A percentile compares a stretch with the other conserved stretches of the same genome.
Conservation (phyloP, 1,140 invertebrate species). For the Anadara kagoshimensis region DNA sequence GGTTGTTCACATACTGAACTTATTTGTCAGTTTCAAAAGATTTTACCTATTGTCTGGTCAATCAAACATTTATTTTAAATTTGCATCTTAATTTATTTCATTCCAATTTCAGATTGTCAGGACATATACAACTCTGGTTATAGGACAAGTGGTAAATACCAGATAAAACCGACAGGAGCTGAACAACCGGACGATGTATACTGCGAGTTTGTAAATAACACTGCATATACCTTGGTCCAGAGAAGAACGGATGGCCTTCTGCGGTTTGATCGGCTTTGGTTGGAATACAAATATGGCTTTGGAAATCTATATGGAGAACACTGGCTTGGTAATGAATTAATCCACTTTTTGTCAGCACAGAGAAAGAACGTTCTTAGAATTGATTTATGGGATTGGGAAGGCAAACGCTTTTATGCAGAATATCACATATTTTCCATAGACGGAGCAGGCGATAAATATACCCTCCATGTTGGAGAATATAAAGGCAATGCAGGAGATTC, state of each 20-base stretch:
- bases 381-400: constrained; percentile 95
- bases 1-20: no score
- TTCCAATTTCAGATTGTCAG: constrained; percentile 63
- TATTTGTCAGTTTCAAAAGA: no score
- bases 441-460: constrained; percentile 87
- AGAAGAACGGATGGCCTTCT: constrained; percentile 83
- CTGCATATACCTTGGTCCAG: constrained; percentile 90
- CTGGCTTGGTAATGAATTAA: constrained; percentile 76
- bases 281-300: constrained; percentile 97
- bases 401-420: constrained; percentile 80
- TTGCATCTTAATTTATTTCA: constrained; percentile 4
- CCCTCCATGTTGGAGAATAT: constrained; percentile 83
- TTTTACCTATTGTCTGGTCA: no score
- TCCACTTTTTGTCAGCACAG: constrained; percentile 72
- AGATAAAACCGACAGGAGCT: constrained; percentile 81
- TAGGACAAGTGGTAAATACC: constrained; percentile 77
- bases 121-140: constrained; percentile 59
- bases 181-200: constrained; percentile 81
- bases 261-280: constrained; percentile 95
- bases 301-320: constrained; percentile 87
- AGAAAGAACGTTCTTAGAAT: constrained; percentile 90
- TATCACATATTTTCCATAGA: constrained; percentile 59
- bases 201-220: constrained; percentile 88
- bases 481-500: constrained; percentile 80
- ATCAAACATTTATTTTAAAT: no score